Conservation (phyloP, 2,113 vertebrate genomes). For the Cisticola juncidis region DNA sequence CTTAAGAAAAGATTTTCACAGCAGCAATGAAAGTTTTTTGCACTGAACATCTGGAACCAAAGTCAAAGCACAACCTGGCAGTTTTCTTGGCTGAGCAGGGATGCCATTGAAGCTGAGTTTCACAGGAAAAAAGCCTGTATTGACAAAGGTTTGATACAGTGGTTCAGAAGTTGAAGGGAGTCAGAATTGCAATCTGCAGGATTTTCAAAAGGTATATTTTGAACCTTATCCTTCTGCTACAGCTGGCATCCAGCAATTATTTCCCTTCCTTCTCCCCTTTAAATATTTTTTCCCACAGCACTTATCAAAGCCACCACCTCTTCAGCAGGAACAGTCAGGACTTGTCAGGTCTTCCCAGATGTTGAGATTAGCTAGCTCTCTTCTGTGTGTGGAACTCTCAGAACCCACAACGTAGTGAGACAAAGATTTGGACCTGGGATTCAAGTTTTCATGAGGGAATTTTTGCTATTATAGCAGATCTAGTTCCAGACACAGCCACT, state of each 20-base stretch:
- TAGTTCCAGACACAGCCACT: neutral
- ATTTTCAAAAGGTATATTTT: neutral
- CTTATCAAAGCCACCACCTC: neutral
- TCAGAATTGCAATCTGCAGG: neutral
- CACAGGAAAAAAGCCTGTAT: neutral
- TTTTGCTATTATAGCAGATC: neutral
- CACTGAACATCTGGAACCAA: constrained; percentile 49
- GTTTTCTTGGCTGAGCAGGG: constrained; percentile 16
- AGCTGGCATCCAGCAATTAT: neutral
- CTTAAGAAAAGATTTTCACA: constrained; percentile 38
- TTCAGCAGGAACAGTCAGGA: neutral
- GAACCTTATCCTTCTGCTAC: neutral
- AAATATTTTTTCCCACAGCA: neutral
- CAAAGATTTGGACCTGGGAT: neutral
- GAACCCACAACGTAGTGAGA: neutral
- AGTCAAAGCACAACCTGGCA: constrained; percentile 48
- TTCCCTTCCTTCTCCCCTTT: neutral
- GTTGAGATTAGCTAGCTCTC: neutral
- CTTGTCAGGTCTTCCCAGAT: neutral
- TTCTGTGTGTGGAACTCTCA: neutral
- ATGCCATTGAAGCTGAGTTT: neutral
- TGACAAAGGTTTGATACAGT: neutral
- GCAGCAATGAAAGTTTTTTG: constrained; percentile 30
- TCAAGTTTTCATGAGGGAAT: neutral
- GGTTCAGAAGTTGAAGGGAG: neutral